Conservation (phyloP, 2,797 vertebrate genomes). For the Acridotheres tristis region DNA sequence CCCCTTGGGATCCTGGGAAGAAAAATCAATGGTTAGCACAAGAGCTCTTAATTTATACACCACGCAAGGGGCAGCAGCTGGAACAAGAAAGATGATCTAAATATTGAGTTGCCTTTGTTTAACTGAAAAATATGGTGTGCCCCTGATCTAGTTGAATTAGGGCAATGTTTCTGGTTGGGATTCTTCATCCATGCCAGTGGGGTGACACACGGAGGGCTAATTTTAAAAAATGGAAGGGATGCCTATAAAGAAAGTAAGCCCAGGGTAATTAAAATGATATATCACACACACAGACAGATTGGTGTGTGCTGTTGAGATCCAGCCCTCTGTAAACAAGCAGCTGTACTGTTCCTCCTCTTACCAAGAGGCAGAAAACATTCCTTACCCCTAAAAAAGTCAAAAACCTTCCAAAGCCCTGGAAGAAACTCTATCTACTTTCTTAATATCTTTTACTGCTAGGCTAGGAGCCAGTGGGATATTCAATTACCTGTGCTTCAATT, state of each 20-base stretch:
- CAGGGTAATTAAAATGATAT: neutral
- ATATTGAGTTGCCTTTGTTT: constrained; percentile 9
- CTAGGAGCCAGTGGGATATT: neutral
- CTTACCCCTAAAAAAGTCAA: neutral
- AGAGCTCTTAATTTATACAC: constrained; percentile 35
- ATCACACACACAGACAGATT: neutral
- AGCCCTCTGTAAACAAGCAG: neutral
- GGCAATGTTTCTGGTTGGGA: neutral
- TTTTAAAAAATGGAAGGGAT: neutral
- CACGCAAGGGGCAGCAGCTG: neutral
- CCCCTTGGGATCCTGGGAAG: constrained; percentile 15
- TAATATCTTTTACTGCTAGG: neutral
- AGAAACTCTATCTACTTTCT: neutral
- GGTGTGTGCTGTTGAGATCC: neutral
- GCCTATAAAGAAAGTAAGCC: neutral
- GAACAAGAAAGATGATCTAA: constrained; percentile 21
- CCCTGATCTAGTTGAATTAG: neutral
- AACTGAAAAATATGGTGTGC: neutral
- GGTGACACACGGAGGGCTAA: neutral
- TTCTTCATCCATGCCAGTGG: neutral
- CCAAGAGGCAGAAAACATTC: neutral
- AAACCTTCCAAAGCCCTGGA: neutral
- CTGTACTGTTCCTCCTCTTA: neutral
- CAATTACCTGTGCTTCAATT: neutral
- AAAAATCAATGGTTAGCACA: constrained; percentile 36